Conservation (phyloP, 1,140 invertebrate genomes). For the Drosophila pseudoananassae region DNA sequence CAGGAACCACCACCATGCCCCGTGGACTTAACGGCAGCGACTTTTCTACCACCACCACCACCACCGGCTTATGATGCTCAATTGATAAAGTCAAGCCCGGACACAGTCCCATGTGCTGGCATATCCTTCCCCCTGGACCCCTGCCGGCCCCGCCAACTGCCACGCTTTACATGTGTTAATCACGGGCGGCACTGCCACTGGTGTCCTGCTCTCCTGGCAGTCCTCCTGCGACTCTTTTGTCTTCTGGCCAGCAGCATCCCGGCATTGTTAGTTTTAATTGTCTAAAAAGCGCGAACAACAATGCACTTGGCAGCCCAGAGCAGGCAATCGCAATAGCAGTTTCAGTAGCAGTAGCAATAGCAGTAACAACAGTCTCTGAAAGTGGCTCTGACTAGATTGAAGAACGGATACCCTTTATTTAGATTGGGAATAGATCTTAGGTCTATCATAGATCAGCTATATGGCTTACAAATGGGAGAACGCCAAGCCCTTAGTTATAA, state of each 20-base stretch:
- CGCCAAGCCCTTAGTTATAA: too few species aligned
- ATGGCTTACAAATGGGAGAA: too few species aligned
- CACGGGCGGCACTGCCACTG: slow-evolving; percentile 58
- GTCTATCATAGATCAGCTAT: too few species aligned
- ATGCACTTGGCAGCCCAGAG: slow-evolving; percentile 48
- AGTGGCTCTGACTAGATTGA: slow-evolving; percentile 9
- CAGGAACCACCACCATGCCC: slow-evolving; percentile 27
- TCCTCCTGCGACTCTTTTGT: slow-evolving; percentile 38
- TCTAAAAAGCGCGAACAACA: slow-evolving; percentile 69
- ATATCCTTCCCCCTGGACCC: slow-evolving; percentile 41
- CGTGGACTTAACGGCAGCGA: neutral
- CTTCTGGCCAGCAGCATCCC: slow-evolving; percentile 26
- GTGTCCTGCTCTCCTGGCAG: slow-evolving; percentile 45
- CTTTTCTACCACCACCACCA: slow-evolving; percentile 30
- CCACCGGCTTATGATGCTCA: slow-evolving; percentile 77
- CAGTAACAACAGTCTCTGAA: slow-evolving; percentile 31
- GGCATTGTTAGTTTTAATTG: slow-evolving; percentile 80
- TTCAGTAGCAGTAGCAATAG: slow-evolving; percentile 12
- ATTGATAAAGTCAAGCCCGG: slow-evolving; percentile 79
- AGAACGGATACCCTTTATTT: slow-evolving; percentile 17
- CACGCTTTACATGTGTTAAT: slow-evolving; percentile 82
- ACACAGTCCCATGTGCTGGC: slow-evolving; percentile 61
- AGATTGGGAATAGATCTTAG: neutral
- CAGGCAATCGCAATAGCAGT: slow-evolving; percentile 31
- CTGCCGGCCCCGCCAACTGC: slow-evolving; percentile 53